Evolutionary conservation across 2,113 vertebrate species (phyloP).

Genomic region (Psittacara wagleri): DNA sequence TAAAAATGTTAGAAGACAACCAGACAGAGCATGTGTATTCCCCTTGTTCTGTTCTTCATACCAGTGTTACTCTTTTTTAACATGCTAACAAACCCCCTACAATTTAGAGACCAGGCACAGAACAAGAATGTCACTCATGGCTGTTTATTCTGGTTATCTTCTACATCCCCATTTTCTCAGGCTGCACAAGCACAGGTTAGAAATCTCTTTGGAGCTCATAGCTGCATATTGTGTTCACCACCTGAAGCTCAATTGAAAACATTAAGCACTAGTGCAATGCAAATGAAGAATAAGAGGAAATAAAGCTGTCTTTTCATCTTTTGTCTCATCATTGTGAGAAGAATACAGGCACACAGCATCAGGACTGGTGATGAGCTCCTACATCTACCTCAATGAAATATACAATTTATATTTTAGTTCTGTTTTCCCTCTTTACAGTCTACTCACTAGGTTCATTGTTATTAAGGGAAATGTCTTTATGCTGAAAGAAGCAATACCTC

Average conservation of each 20-base stretch:
- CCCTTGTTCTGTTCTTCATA: neutral
- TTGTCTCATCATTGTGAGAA: neutral
- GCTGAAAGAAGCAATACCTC: neutral
- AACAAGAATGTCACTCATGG: accelerated
- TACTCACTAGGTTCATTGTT: neutral
- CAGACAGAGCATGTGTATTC: neutral
- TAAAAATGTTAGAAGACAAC: neutral
- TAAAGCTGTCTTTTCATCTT: neutral
- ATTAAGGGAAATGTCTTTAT: neutral
- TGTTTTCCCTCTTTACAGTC: neutral
- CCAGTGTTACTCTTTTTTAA: neutral
- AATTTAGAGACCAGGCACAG: neutral
- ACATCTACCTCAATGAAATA: neutral
- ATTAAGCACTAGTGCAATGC: neutral
- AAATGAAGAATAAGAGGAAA: neutral
- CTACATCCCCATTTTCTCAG: neutral
- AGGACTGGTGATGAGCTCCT: neutral
- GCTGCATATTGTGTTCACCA: neutral
- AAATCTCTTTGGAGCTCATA: neutral
- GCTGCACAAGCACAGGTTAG: neutral
- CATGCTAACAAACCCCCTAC: neutral
- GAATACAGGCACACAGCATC: neutral
- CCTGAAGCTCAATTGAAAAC: neutral
- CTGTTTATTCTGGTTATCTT: neutral
- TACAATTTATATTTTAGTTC: neutral